Evolutionary conservation across 2,113 vertebrate species (phyloP).

Genomic region (Pelecanoides urinatrix): DNA sequence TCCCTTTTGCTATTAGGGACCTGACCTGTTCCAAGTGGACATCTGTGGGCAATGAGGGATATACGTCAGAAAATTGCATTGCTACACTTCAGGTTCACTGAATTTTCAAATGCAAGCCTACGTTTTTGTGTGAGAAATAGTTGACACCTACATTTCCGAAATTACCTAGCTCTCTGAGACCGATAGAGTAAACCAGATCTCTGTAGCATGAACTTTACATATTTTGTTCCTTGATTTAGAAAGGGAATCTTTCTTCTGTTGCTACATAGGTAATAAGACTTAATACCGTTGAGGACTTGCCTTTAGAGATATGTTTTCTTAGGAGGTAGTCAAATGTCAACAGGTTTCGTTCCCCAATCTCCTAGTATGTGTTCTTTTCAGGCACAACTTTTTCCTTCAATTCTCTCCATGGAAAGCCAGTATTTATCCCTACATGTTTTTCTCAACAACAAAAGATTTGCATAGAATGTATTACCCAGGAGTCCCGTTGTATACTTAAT

Average conservation of each 20-base stretch:
- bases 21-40: not conserved
- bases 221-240: not conserved
- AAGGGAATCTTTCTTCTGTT: not conserved
- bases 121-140: not conserved
- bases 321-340: not conserved
- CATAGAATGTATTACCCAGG: not conserved
- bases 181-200: not conserved
- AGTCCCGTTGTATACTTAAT: not conserved
- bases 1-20: not conserved
- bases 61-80: not conserved
- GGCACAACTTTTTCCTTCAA: not conserved
- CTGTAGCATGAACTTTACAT: accelerated
- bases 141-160: not conserved
- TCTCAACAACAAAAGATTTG: not conserved
- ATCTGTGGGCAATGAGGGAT: not conserved
- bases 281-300: not conserved
- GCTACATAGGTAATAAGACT: not conserved
- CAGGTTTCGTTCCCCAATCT: accelerated
- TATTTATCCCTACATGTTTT: not conserved
- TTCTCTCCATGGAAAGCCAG: not conserved
- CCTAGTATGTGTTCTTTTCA: not conserved
- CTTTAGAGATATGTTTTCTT: not conserved
- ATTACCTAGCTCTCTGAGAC: not conserved
- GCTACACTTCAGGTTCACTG: not conserved
- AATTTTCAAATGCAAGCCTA: not conserved